A percentile compares a stretch with the other conserved stretches of the same genome.
Evolutionary conservation across 2,797 vertebrate genomes (phyloP).

Genomic region (Oryzias sinensis): DNA sequence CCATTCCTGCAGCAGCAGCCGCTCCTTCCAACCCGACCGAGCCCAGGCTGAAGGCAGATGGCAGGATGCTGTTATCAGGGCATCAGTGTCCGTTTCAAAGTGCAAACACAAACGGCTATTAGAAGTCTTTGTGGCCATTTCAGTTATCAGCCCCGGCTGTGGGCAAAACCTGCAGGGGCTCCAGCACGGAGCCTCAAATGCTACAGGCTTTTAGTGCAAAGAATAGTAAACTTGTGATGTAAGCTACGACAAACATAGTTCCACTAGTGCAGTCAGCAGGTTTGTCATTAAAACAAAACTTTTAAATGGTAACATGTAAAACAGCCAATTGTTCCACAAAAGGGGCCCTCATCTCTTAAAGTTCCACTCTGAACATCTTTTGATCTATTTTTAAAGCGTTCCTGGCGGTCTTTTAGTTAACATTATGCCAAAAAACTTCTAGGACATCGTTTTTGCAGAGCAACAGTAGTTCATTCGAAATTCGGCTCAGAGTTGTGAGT

Average conservation of each 20-base stretch:
- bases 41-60: conserved; percentile 26
- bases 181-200: not conserved
- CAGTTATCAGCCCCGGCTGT: conserved; percentile 2
- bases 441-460: no score
- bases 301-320: not conserved
- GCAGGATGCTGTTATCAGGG: conserved; percentile 43
- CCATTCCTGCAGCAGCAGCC: conserved; percentile 13
- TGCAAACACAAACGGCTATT: conserved; percentile 44
- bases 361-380: no score
- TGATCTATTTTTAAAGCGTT: no score
- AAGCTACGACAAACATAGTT: not conserved
- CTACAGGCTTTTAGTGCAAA: no score
- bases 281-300: not conserved
- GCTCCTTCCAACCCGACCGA: conserved; percentile 20
- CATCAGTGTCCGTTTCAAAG: conserved; percentile 46
- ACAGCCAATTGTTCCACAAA: no score
- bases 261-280: not conserved
- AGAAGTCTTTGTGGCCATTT: conserved; percentile 29
- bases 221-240: not conserved
- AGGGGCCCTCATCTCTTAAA: no score
- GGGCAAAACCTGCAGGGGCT: not conserved
- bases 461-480: no score
- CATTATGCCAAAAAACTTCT: no score
- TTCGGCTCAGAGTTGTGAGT: no score
- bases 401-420: no score